These are phyloP conservation scores for Willisornis vidua DNA, from an alignment of 2,113 vertebrate species.

Conservation along the genomic window DNA sequence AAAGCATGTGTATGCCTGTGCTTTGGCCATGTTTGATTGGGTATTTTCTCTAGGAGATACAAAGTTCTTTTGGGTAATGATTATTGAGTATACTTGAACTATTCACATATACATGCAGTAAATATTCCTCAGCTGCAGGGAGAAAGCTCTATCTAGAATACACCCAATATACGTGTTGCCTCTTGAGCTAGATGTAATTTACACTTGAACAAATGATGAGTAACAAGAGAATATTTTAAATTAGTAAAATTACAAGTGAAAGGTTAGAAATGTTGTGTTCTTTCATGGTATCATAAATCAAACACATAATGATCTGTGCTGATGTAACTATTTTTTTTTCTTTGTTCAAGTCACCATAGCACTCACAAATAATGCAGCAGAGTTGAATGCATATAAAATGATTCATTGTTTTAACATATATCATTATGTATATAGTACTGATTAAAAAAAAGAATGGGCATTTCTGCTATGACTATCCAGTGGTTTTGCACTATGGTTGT, in stretches of 20 bases:
- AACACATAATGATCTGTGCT: background rate
- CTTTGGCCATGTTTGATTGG: rapidly evolving
- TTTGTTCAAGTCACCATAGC: background rate
- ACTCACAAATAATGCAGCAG: background rate
- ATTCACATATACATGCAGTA: background rate
- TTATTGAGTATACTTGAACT: background rate
- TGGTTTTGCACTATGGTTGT: background rate
- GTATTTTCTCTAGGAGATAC: background rate
- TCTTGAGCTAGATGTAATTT: background rate
- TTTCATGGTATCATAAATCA: background rate
- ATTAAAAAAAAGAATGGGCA: background rate
- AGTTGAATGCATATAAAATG: background rate
- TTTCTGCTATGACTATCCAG: background rate
- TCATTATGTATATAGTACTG: background rate
- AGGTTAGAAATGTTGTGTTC: background rate
- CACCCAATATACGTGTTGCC: background rate
- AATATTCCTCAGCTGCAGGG: background rate
- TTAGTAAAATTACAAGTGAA: background rate
- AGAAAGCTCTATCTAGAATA: background rate
- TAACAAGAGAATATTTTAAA: background rate
- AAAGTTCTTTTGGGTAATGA: background rate
- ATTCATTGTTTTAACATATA: background rate
- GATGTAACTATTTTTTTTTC: background rate
- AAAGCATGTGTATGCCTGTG: background rate
- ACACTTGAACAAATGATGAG: background rate